These are phyloP conservation scores for Dicaeum eximium DNA, from an alignment of 2,113 vertebrate species.

Conservation along the genomic window DNA sequence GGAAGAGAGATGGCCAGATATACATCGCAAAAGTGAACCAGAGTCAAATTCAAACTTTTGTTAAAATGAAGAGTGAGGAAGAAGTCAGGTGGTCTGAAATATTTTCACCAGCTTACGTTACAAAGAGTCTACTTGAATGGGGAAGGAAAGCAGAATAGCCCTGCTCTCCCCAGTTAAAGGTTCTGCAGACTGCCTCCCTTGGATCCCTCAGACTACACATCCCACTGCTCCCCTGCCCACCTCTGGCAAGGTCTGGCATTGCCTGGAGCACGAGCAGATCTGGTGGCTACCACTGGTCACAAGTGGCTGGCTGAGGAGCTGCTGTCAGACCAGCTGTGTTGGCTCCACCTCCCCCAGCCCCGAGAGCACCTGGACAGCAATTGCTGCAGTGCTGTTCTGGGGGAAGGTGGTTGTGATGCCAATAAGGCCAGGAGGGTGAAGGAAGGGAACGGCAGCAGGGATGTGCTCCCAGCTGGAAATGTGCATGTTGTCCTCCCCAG, in stretches of 20 bases:
- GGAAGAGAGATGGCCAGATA: background rate
- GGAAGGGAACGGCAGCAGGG: constrained; percentile 20
- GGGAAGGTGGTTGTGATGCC: background rate
- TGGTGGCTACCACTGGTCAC: background rate
- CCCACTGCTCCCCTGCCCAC: background rate
- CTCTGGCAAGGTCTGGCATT: background rate
- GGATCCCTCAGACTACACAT: background rate
- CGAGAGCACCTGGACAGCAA: background rate
- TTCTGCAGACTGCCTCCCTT: background rate
- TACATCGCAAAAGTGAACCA: background rate
- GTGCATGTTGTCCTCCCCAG: constrained; percentile 12
- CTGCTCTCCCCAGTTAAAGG: background rate
- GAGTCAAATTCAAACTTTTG: background rate
- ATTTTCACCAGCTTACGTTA: background rate
- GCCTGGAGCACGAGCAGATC: background rate
- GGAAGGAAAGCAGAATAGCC: background rate
- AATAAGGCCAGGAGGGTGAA: background rate
- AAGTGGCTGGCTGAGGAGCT: background rate
- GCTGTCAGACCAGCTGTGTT: background rate
- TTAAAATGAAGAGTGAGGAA: background rate
- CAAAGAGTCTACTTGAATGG: background rate
- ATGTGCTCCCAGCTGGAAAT: constrained; percentile 36
- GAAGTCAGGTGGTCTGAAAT: background rate
- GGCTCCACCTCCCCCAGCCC: background rate
- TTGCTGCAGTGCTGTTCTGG: fast-evolving